phyloP scores from a whole-genome alignment of 1,140 invertebrate species.

The Micrasema minimum region DNA sequence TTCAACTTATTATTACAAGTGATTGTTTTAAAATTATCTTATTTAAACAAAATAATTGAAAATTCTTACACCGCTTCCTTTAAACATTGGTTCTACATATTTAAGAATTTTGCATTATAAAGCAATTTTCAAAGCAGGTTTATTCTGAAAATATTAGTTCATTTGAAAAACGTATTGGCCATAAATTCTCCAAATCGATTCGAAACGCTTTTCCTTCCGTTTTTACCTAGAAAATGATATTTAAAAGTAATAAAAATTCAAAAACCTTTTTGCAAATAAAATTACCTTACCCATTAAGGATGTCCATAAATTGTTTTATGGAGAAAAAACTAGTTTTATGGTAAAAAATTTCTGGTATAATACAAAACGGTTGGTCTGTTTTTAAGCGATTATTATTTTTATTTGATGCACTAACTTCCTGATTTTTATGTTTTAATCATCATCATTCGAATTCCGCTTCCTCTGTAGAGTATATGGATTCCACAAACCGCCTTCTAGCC shows the following conservation, averaged over 20 bases:
- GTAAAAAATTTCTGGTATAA: background rate
- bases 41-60: background rate
- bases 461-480: too few species aligned
- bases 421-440: too few species aligned
- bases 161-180: conserved; percentile 26
- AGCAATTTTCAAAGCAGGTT: background rate
- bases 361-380: too few species aligned
- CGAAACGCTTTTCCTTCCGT: conserved; percentile 15
- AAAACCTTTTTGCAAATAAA: conserved; percentile 20
- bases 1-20: background rate
- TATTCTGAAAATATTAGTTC: conserved; percentile 14
- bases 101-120: background rate
- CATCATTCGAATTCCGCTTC: too few species aligned
- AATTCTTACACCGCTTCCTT: background rate
- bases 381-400: too few species aligned
- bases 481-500: too few species aligned
- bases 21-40: background rate
- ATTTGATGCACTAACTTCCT: too few species aligned
- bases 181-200: conserved; percentile 30
- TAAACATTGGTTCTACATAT: background rate
- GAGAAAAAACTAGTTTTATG: conserved; percentile 13
- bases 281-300: conserved; percentile 17
- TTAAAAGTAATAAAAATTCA: conserved; percentile 32
- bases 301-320: conserved; percentile 26
- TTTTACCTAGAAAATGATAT: conserved; percentile 29